A percentile compares a stretch with the other conserved stretches of the same genome.
phyloP scores from a whole-genome alignment of 2,113 vertebrate species.

The Tupaia chinensis region DNA sequence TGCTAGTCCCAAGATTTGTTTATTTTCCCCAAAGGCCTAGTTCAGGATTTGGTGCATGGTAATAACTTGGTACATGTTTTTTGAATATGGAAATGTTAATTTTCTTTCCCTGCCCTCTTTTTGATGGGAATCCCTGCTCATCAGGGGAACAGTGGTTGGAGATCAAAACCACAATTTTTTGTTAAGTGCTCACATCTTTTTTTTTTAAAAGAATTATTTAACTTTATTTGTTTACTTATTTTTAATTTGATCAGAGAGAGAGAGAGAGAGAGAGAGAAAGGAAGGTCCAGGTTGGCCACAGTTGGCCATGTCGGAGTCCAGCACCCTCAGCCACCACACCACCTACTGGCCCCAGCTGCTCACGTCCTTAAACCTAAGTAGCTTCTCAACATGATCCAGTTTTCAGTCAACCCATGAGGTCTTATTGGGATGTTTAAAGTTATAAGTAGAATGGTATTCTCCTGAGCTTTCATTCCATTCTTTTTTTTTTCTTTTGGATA shows the following conservation, averaged over 20 bases:
- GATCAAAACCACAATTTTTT: neutral
- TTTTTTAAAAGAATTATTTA: no score
- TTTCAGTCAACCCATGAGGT: neutral
- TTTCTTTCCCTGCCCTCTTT: neutral
- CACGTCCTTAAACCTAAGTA: neutral
- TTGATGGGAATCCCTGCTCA: neutral
- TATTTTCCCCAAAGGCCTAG: neutral
- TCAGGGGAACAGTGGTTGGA: neutral
- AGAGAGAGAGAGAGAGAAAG: no score
- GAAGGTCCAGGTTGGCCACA: no score
- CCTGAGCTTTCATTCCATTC: neutral
- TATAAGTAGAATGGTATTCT: neutral
- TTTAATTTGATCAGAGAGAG: no score
- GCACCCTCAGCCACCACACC: no score
- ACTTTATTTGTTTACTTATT: no score
- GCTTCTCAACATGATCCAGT: neutral
- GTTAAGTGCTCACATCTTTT: no score
- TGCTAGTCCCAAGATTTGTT: neutral
- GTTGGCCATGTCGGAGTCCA: no score
- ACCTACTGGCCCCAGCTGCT: neutral
- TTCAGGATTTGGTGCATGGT: neutral
- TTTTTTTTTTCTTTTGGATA: neutral
- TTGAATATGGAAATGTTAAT: neutral
- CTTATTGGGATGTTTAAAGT: conserved; percentile 18
- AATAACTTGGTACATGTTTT: neutral